Conservation (phyloP, 2,797 vertebrate genomes). For the Cuniculus paca region DNA sequence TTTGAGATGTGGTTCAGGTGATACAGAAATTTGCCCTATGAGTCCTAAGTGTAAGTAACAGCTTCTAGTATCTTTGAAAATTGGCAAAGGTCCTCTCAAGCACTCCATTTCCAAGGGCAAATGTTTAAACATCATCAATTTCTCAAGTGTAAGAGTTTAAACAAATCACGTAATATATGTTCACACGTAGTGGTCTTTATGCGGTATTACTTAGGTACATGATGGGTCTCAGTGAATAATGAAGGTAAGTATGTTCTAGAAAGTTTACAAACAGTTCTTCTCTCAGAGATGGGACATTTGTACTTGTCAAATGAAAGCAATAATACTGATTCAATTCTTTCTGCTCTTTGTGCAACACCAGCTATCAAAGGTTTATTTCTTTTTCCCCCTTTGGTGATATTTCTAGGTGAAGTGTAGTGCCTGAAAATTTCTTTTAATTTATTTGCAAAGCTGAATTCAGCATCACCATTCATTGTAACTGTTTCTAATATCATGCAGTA, state of each 20-base stretch:
- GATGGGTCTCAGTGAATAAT: background rate
- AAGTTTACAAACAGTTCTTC: conserved; percentile 36
- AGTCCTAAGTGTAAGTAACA: background rate
- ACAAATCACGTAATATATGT: background rate
- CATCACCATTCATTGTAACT: conserved; percentile 55
- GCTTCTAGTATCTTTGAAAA: background rate
- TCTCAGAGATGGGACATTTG: conserved; percentile 45
- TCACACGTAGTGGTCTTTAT: background rate
- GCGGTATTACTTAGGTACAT: background rate
- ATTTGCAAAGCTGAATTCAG: conserved; percentile 71
- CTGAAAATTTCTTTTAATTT: conserved; percentile 73
- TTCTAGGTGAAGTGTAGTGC: conserved; percentile 62
- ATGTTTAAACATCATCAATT: background rate
- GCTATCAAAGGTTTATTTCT: conserved; percentile 53
- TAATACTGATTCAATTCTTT: conserved; percentile 64
- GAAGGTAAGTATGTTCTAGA: background rate
- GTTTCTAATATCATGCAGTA: conserved; percentile 43
- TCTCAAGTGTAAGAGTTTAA: background rate
- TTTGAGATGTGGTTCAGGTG: background rate
- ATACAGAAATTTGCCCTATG: too few species aligned
- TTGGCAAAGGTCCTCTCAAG: background rate
- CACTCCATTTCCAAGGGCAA: background rate
- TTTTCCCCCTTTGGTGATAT: background rate
- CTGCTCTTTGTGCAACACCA: conserved; percentile 7
- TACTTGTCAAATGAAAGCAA: conserved; percentile 66